Percentiles rank a stretch among this genome's conserved stretches.
Evolutionary conservation across 2,888 invertebrate genomes (phyloP).

Genomic region (Xestia ashworthii): DNA sequence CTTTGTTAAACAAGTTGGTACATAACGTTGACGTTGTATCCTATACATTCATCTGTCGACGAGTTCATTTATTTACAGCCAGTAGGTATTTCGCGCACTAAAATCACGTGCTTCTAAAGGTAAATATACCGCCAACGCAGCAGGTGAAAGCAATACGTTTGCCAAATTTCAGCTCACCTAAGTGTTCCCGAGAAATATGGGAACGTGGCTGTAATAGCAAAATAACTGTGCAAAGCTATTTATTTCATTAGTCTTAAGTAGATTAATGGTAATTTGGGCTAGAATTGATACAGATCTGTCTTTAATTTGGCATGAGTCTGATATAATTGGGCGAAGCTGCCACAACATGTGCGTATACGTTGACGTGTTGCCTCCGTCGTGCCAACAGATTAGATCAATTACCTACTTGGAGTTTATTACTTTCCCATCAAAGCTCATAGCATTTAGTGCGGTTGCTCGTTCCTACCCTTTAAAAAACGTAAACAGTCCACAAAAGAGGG

Average conservation of each 20-base stretch:
- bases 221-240: constrained; percentile 25
- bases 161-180: constrained; percentile 42
- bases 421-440: neutral
- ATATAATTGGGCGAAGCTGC: constrained; percentile 20
- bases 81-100: constrained; percentile 36
- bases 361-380: constrained; percentile 17
- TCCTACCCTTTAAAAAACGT: neutral
- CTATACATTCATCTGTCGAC: constrained; percentile 8
- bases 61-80: constrained; percentile 38
- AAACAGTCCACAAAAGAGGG: neutral
- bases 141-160: constrained; percentile 50
- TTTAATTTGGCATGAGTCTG: constrained; percentile 42
- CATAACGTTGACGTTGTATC: neutral
- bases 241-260: neutral
- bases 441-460: neutral
- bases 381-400: constrained; percentile 13
- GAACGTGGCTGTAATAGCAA: constrained; percentile 24
- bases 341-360: constrained; percentile 2
- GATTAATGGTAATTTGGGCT: constrained; percentile 28
- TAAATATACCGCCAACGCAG: constrained; percentile 46
- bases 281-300: constrained; percentile 9
- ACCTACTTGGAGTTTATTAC: constrained; percentile 13
- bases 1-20: constrained; percentile 16
- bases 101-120: constrained; percentile 39
- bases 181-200: constrained; percentile 28